Evolutionary conservation across 1,140 invertebrate genomes (phyloP).

Genomic region (Eulimnadia texana): DNA sequence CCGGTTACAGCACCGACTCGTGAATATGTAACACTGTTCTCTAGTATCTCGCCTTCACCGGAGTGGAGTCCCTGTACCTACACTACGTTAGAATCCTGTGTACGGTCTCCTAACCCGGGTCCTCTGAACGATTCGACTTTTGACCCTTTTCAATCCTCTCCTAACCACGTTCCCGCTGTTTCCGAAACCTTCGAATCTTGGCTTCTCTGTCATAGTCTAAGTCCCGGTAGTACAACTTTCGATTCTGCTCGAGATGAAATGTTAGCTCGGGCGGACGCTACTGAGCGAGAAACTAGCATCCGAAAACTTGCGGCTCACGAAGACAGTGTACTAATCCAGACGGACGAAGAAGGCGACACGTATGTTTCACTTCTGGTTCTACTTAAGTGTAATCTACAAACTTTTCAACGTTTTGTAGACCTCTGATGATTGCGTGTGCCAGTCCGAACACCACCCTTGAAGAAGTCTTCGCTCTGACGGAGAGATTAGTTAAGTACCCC

Average conservation of each 20-base stretch:
- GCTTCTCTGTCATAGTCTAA: too few species aligned
- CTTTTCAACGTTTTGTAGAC: neutral
- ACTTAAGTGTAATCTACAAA: too few species aligned
- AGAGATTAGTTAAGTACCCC: neutral
- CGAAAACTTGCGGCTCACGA: neutral
- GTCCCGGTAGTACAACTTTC: neutral
- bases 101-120: too few species aligned
- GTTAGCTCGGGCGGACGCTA: neutral
- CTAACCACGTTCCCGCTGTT: too few species aligned
- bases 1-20: too few species aligned
- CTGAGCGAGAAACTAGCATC: neutral
- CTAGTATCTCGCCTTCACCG: too few species aligned
- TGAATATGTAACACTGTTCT: too few species aligned
- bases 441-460: conserved; percentile 5
- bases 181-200: too few species aligned
- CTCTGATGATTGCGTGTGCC: conserved; percentile 12
- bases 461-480: conserved; percentile 10
- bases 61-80: too few species aligned
- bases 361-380: conserved; percentile 1
- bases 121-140: too few species aligned
- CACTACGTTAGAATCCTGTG: too few species aligned
- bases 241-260: neutral
- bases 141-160: too few species aligned
- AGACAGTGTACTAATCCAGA: neutral
- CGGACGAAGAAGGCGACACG: conserved; percentile 15